These are phyloP conservation scores for Pollenia griseotomentosa DNA, from an alignment of 2,888 invertebrate genomes.

Conservation along the genomic window DNA sequence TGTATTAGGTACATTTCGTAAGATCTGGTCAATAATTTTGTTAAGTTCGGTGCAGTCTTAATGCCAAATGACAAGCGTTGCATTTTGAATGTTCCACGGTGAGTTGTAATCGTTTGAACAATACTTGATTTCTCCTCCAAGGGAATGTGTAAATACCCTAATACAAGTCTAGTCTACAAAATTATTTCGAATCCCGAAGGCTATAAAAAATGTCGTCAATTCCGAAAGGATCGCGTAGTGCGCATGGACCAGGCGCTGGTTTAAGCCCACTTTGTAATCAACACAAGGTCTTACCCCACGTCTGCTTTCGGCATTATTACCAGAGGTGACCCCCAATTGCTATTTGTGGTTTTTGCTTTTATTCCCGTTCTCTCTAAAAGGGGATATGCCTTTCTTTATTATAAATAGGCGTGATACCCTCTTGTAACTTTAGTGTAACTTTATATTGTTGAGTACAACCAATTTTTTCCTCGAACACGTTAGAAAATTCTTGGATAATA, in stretches of 20 bases:
- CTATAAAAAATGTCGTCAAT: slow-evolving; percentile 64
- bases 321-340: slow-evolving; percentile 41
- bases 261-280: slow-evolving; percentile 60
- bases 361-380: slow-evolving; percentile 42
- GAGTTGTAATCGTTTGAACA: slow-evolving; percentile 27
- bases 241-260: slow-evolving; percentile 2
- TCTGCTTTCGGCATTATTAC: slow-evolving; percentile 59
- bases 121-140: slow-evolving; percentile 47
- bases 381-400: slow-evolving; percentile 45
- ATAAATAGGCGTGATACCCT: slow-evolving; percentile 41
- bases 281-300: slow-evolving; percentile 57
- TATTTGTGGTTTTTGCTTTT: slow-evolving; percentile 29
- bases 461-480: slow-evolving; percentile 40
- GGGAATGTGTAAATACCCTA: slow-evolving; percentile 51
- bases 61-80: background rate
- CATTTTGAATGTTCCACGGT: slow-evolving; percentile 11
- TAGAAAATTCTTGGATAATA: too few species aligned
- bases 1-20: background rate
- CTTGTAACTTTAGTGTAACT: slow-evolving; percentile 15
- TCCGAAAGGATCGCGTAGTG: slow-evolving; percentile 48
- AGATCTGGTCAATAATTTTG: slow-evolving; percentile 28
- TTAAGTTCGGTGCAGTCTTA: background rate
- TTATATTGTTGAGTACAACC: background rate
- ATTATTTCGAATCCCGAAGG: slow-evolving; percentile 54
- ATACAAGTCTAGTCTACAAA: slow-evolving; percentile 53